A percentile compares a stretch with the other conserved stretches of the same genome.
phyloP scores from a whole-genome alignment of 37 sponge, comb jelly and placozoan species.

The Cliona cf. orientalis region DNA sequence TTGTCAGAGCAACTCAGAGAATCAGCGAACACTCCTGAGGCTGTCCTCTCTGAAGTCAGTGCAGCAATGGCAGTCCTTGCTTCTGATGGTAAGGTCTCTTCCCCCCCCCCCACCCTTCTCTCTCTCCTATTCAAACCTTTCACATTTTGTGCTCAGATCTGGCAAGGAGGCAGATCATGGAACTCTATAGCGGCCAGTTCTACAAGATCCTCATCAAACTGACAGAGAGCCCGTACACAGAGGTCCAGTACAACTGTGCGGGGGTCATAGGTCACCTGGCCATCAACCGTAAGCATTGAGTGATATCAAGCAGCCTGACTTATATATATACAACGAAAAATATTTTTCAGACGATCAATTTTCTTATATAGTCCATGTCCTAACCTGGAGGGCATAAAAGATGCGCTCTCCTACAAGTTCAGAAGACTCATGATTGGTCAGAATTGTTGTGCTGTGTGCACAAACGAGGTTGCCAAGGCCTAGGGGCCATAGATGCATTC shows the following conservation, averaged over 20 bases:
- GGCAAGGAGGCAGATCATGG: conserved; percentile 46
- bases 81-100: conserved; percentile 50
- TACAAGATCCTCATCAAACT: conserved; percentile 45
- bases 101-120: too few relatives aligned
- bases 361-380: too few relatives aligned
- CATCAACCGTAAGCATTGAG: conserved; percentile 59
- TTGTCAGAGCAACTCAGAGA: conserved; percentile 48
- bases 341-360: too few relatives aligned
- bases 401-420: too few relatives aligned
- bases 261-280: conserved; percentile 78
- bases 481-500: too few relatives aligned
- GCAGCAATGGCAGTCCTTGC: conserved; percentile 77
- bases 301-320: too few relatives aligned
- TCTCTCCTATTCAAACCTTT: too few relatives aligned
- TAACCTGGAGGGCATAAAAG: too few relatives aligned
- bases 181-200: conserved; percentile 43
- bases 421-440: too few relatives aligned
- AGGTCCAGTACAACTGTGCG: conserved; percentile 83
- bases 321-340: too few relatives aligned
- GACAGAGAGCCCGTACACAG: conserved; percentile 46
- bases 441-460: too few relatives aligned
- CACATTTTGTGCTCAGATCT: conserved; percentile 1
- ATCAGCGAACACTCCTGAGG: conserved; percentile 29
- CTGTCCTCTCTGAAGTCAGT: conserved; percentile 57
- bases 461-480: too few relatives aligned